Evolutionary conservation across 2,113 vertebrate species (phyloP), one percentile per base, ranked within the genome.

Genomic region (Actenoides hombroni): DNA sequence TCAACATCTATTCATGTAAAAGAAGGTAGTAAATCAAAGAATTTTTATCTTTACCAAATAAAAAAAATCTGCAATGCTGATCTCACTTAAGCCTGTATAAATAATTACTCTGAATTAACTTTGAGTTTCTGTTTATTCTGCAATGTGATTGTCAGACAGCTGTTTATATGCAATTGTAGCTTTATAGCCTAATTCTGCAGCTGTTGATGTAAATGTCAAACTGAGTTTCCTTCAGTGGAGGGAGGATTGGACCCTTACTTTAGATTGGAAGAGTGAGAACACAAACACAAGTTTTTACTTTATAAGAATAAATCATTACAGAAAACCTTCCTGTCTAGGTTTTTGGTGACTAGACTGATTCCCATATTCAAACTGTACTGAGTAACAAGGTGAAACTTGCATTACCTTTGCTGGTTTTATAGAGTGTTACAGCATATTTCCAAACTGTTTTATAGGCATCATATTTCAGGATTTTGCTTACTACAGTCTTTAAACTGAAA

Each of bases 41-140:
- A 60, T 2, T 21, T 23, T 91, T 80, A 68, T 80, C 79, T 92
- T 90, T 49, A 69, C 25, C 23, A 77, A 94, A 73, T 28, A 49
- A 81, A 63, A 46, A 68, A 78, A 81, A 49, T 25, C 31, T 37
- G 29, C 44, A 54, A 5, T 2, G 14, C 64, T 78, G 68, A 74
- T 94, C 65, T 94, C 77, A 59, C 70, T 87, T 94, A 88, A 92
- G 78, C 56, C 81, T 85, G 6, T 73, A 44, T 95, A 91, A 95
- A 92, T 69, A 95, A 95, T 93, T 64, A 40, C 40, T 76, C 83
- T 82, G 88, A 90, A 75, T 94, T 91, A 84, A 90, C 85, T 91
- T 69, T 6, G 37, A 8, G n/a, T 28, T 70, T 46, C 12, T 78
- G 80, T 95, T 95, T 95, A 56, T 92, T 92, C 29, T 84, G 42